Conservation (phyloP, 2,113 vertebrate species). For the Trochalopteron elliotii region DNA sequence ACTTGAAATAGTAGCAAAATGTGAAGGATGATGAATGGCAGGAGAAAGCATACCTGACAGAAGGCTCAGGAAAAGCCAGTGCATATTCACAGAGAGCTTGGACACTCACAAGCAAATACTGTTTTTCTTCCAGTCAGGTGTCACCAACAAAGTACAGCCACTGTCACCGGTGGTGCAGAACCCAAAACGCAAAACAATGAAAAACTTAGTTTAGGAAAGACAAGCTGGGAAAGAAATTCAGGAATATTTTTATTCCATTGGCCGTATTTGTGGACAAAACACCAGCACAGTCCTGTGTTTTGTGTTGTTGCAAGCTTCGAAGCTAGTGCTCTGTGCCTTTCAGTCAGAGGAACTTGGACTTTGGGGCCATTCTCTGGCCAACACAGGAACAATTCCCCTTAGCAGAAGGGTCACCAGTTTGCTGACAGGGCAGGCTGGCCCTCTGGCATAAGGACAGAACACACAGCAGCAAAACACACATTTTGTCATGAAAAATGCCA, state of each 20-base stretch:
- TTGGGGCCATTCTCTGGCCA: neutral
- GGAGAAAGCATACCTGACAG: neutral
- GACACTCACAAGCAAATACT: neutral
- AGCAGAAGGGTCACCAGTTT: neutral
- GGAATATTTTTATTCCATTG: neutral
- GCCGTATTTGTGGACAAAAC: neutral
- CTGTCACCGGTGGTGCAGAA: neutral
- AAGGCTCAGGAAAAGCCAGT: neutral
- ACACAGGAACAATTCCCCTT: neutral
- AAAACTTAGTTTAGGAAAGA: neutral
- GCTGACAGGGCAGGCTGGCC: neutral
- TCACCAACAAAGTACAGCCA: neutral
- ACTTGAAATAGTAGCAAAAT: neutral
- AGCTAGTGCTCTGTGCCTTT: neutral
- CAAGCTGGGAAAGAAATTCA: neutral
- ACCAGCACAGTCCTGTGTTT: neutral
- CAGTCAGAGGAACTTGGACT: neutral
- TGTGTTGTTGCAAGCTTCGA: fast-evolving
- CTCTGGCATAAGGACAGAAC: neutral
- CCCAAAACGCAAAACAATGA: neutral
- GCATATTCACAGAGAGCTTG: neutral
- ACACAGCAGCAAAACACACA: neutral
- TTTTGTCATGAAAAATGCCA: neutral
- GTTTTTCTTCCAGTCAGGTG: neutral
- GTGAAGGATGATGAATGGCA: neutral